Percentiles rank a stretch among this genome's conserved stretches.
These are phyloP conservation scores for Rhinichthys osculus DNA, from an alignment of 2,797 vertebrate species.

Conservation along the genomic window DNA sequence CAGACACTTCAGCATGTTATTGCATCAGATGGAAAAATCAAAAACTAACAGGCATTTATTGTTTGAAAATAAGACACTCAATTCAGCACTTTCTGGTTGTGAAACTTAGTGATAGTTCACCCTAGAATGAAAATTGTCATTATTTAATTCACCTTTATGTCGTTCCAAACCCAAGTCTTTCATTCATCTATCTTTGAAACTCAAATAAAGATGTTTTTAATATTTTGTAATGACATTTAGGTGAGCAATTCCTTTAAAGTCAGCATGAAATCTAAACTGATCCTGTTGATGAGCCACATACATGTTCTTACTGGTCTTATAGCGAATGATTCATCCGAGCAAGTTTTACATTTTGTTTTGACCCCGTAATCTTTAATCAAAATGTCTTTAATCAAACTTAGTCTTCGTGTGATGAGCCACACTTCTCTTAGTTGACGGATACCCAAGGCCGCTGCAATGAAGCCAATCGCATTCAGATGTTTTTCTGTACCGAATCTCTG, in stretches of 20 bases:
- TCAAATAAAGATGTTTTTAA: background rate
- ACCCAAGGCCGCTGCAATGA: background rate
- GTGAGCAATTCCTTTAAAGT: no score
- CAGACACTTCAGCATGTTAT: background rate
- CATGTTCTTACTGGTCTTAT: background rate
- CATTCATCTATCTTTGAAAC: background rate
- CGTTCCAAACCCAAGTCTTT: background rate
- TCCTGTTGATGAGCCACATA: background rate
- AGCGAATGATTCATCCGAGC: background rate
- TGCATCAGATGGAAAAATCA: background rate
- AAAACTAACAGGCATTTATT: background rate
- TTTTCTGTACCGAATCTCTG: background rate
- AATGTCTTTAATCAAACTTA: background rate
- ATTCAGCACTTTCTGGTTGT: background rate
- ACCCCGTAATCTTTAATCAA: background rate
- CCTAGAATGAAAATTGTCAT: background rate
- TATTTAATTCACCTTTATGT: background rate
- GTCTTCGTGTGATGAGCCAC: background rate
- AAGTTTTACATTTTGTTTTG: background rate
- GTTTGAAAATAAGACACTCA: background rate
- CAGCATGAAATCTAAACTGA: background rate
- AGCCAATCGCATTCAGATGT: background rate
- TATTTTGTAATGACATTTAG: background rate
- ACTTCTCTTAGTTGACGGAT: background rate
- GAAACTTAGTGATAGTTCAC: background rate